These are phyloP conservation scores for Phrynocephalus guinanensis DNA, from an alignment of 2,797 vertebrate species.

Conservation along the genomic window DNA sequence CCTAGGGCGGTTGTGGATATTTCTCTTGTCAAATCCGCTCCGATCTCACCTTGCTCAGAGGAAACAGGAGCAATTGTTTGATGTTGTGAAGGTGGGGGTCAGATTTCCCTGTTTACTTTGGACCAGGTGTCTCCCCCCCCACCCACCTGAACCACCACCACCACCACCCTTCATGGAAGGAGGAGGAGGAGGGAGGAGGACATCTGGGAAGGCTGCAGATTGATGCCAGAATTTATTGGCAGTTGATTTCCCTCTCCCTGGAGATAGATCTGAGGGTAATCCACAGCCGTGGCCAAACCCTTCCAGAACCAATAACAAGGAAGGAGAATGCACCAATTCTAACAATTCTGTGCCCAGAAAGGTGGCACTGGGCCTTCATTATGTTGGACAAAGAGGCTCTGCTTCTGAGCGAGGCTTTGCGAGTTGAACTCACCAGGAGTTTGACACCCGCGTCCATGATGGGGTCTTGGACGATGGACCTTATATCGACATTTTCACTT, in stretches of 20 bases:
- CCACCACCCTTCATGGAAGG: accelerated
- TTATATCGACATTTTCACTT: neutral
- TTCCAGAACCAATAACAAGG: conserved; percentile 37
- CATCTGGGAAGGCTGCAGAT: conserved; percentile 64
- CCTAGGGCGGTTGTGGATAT: no score
- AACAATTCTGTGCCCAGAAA: neutral
- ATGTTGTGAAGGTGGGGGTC: neutral
- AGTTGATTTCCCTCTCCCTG: conserved; percentile 33
- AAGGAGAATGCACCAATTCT: neutral
- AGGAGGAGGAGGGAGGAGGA: conserved; percentile 50
- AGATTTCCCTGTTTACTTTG: neutral
- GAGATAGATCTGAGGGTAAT: conserved; percentile 60
- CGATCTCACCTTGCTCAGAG: neutral
- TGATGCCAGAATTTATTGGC: conserved; percentile 66
- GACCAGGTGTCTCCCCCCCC: neutral
- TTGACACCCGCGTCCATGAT: neutral
- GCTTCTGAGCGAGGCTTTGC: no score
- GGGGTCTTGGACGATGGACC: no score
- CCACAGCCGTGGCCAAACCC: conserved; percentile 57
- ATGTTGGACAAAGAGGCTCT: neutral
- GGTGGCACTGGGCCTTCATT: neutral
- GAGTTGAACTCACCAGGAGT: neutral
- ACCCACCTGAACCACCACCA: no score
- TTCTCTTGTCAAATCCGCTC: no score
- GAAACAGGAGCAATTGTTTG: neutral